These are phyloP conservation scores for Drosophila melanica DNA, from an alignment of 1,140 invertebrate genomes.

Conservation along the genomic window DNA sequence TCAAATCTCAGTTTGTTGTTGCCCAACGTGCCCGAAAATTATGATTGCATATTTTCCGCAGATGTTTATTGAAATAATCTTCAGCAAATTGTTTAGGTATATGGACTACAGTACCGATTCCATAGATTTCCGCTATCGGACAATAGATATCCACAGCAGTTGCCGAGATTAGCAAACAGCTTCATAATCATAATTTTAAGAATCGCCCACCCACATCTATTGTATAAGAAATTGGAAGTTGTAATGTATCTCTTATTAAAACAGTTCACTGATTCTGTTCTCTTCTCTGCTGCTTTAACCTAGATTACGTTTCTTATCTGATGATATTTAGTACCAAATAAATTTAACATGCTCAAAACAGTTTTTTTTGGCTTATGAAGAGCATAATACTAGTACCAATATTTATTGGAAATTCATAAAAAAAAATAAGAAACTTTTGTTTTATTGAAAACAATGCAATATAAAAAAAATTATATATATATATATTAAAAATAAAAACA, in stretches of 20 bases:
- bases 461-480: too few species aligned
- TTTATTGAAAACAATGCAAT: too few species aligned
- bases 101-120: constrained; percentile 1
- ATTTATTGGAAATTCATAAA: too few species aligned
- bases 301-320: too few species aligned
- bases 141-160: constrained; percentile 22
- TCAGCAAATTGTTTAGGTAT: constrained; percentile 1
- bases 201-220: constrained; percentile 23
- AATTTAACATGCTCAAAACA: too few species aligned
- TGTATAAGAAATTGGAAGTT: neutral
- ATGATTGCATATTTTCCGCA: constrained; percentile 37
- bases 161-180: neutral
- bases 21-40: constrained; percentile 23
- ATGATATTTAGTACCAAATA: too few species aligned
- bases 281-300: too few species aligned
- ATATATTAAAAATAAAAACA: too few species aligned
- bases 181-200: constrained; percentile 9
- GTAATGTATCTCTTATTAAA: neutral
- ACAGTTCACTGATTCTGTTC: too few species aligned
- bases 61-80: constrained; percentile 24
- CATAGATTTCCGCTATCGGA: constrained; percentile 10
- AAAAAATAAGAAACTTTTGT: too few species aligned
- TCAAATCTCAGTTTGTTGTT: constrained; percentile 17
- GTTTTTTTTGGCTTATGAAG: too few species aligned
- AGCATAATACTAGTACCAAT: too few species aligned